Evolutionary conservation across 2,888 invertebrate genomes (phyloP), one percentile per base, ranked within the genome.

Genomic region (Phasia obesa): DNA sequence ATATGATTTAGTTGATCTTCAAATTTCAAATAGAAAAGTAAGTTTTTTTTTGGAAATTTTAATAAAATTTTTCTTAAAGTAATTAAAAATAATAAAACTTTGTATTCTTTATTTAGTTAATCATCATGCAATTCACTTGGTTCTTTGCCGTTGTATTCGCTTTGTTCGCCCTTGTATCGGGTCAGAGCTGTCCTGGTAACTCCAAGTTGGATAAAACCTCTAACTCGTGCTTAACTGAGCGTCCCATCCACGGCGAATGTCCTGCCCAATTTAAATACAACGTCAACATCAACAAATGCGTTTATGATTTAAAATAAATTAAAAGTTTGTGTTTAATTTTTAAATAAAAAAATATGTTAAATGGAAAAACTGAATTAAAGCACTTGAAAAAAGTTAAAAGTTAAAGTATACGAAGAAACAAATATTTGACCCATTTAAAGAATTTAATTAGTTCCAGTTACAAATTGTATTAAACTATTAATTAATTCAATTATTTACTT

Each of bases 191-290:
- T 70, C 88, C 88, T 0, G 62, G 51, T 2, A 49, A 77, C 60
- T 79, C 57, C 65, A 86, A 67, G 51, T 89, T 90, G 90, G 77
- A 77, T 17, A 89, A 90, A 64, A 87, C 89, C 81, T 79, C 87
- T 15, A 88, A 87, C 85, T 85, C 87, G 3, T 91, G 91, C 73
- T 80, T 86, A 0, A 35, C 85, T 0, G 75, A 87, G 1, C 89
- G 91, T n/a, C 86, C 88, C 57, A 86, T 91, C 71, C 88, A 81
- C 31, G 91, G 91, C 13, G 87, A 87, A 19, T 91, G 91, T 60
- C 90, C 91, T 9, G 1, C n/a, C 0, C 84, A 85, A 3, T 91
- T 90, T 2, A 62, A 77, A 70, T 90, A 88, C 57, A 86, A 85
- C 38, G 0, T 86, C 5, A 88, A 85, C 15, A 60, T 87, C 6